Base-by-base conservation (phyloP, 1,140 invertebrate genomes). In the Zaprionus nigranus region DNA sequence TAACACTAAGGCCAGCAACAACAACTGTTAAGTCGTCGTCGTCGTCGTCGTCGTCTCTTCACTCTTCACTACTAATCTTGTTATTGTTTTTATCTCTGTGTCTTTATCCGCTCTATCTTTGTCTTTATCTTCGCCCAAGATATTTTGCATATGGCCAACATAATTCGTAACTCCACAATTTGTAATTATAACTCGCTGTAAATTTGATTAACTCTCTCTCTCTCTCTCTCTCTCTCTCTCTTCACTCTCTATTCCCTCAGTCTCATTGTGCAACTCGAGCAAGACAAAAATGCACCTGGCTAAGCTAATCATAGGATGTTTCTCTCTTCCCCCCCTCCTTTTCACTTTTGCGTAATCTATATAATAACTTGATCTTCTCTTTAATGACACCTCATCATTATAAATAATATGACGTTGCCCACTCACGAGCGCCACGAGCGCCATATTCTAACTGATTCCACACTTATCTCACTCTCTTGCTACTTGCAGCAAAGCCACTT, bases 111-210 rank as follows among this genome's bases (percentile, higher is more conserved):
- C 58, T 54, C 20, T 56, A 43, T 38, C 62, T 54, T 60, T 30
- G 28, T 36, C 13, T 51, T 22, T 24, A 63, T 54, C 46, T 56
- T 56, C 26, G 34, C 36, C 57, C 34, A 43, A 46, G 30, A 9
- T 15, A 61, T 64, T 65, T 66, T 66, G 38, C 64, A 66, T 66
- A 66, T 66, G 53, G 5, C 26, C 54, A 66, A 57, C 63, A 15
- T 38, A 36, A 66, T 58, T 64, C 28, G 12, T 63, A 63, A 63
- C 40, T 34, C 30, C 13, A 22, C 38, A 46, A 46, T 58, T 57
- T 57, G n/a, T 57, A 66, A 65, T 65, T 65, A 30, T 65, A 56
- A 63, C 26, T 28, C 46, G 46, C 13, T 30, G 12, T 12, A 20
- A 59, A 59, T 34, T 59, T 59, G 17, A 54, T 54, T 54, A 54